Percentiles rank a stretch among this genome's conserved stretches.
phyloP scores from a whole-genome alignment of 2,113 vertebrate genomes.

The Charina bottae region DNA sequence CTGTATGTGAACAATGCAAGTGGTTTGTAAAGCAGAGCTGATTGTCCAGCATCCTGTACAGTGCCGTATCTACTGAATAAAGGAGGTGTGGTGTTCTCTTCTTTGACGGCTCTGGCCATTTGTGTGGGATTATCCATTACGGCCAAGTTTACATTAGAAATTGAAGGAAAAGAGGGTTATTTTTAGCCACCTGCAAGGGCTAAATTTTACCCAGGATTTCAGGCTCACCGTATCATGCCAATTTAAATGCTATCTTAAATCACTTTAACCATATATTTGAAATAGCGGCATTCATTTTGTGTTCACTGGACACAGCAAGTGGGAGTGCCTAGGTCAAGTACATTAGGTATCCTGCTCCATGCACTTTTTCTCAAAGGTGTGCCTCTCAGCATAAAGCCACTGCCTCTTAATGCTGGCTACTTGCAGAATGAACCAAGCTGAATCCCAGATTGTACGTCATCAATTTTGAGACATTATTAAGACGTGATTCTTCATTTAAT shows the following conservation, averaged over 20 bases:
- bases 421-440: not conserved
- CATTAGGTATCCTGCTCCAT: not conserved
- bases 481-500: not conserved
- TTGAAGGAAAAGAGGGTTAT: not conserved
- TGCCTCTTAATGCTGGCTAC: not conserved
- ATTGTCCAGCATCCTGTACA: conserved; percentile 43
- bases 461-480: not conserved
- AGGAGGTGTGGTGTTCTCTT: conserved; percentile 50
- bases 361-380: not conserved
- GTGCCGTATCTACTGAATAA: conserved; percentile 61
- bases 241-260: not conserved
- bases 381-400: not conserved
- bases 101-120: not conserved
- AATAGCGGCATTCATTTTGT: not conserved
- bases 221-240: not conserved
- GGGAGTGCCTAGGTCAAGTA: not conserved
- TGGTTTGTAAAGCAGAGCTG: not conserved
- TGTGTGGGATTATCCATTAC: not conserved
- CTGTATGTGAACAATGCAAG: not conserved
- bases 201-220: not conserved
- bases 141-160: not conserved
- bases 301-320: not conserved
- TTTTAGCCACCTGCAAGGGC: not conserved
- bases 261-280: not conserved
- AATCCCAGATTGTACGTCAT: not conserved